Evolutionary conservation across 2,113 vertebrate species (phyloP).

Genomic region (Pelecanoides urinatrix): DNA sequence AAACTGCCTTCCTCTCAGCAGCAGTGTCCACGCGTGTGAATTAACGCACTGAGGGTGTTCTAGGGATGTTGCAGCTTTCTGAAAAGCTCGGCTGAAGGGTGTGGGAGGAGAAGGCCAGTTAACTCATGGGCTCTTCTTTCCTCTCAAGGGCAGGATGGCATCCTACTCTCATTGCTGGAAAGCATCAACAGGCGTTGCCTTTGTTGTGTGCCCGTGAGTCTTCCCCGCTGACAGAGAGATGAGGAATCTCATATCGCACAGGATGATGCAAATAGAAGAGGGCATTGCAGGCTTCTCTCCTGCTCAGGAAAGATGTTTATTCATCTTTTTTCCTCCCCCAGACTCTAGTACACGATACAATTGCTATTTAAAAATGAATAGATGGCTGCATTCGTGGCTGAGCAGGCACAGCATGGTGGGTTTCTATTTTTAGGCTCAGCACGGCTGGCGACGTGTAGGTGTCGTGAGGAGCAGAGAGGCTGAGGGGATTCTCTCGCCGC

Average conservation of each 20-base stretch:
- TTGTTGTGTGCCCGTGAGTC: background rate
- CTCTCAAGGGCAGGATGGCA: background rate
- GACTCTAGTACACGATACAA: background rate
- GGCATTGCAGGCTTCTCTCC: background rate
- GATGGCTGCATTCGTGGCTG: background rate
- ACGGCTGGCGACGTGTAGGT: background rate
- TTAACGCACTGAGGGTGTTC: background rate
- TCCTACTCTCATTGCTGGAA: background rate
- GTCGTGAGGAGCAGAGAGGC: background rate
- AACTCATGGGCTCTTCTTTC: background rate
- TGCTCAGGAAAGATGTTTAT: background rate
- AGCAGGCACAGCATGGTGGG: background rate
- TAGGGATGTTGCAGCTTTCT: background rate
- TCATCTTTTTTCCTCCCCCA: slow-evolving; percentile 5
- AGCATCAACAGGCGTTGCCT: background rate
- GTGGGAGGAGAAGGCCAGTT: background rate
- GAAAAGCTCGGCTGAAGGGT: background rate
- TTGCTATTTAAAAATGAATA: background rate
- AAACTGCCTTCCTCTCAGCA: background rate
- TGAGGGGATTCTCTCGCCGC: slow-evolving; percentile 9
- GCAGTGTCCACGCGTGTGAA: background rate
- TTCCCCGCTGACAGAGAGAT: background rate
- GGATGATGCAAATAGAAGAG: background rate
- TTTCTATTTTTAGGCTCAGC: slow-evolving; percentile 52
- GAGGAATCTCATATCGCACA: fast-evolving